Base-by-base conservation (phyloP, 2,797 vertebrate genomes). In the Parauchenoglanis ngamensis region DNA sequence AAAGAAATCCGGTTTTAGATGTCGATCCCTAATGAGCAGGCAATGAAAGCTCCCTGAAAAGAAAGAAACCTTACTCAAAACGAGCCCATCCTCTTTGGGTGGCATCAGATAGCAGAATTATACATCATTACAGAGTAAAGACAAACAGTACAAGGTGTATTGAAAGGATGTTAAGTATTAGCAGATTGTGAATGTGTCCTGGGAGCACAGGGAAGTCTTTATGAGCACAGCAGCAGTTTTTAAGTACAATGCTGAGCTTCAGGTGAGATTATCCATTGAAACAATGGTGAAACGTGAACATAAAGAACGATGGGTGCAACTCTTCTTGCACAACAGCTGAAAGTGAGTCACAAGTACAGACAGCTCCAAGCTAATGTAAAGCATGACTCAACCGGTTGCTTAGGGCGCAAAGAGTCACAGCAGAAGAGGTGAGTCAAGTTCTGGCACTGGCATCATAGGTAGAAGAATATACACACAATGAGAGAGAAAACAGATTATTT, bases 291-390 rank as follows among this genome's bases (percentile, higher is more conserved):
- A 15, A 77, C n/a, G 31, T 54, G 49, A 21, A 35, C 21, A 44
- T 23, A 23, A 40, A 59, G 56, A 40, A 25, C 56, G 5, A 11
- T 31, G 35, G 23, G 56, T 40, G 19, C 19, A 44, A 25, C 5
- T 59, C 56, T 80, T 80, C 56, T 59, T 40, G 1, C 5, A 25
- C 35, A 44, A 15, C 11, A 80, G 57, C 78, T 80, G 57, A 80
- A 80, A 80, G 35, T 80, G 31, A 80, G 35, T 80, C 78, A 61
- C 23, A 80, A 80, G 57, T 44, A 23, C 31, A 80, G 21, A 61
- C 78, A 80, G 56, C 31, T 61, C 56, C 56, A 61, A 61, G 57
- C 35, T n/a, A 80, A 80, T 44, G 78, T 44, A 80, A 31, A 40
- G 56, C 28, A 57, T 44, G 78, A 61, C 78, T 80, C 31, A 80